These are phyloP conservation scores for Maccullochella peelii DNA, from an alignment of 2,113 vertebrate species.

Conservation along the genomic window DNA sequence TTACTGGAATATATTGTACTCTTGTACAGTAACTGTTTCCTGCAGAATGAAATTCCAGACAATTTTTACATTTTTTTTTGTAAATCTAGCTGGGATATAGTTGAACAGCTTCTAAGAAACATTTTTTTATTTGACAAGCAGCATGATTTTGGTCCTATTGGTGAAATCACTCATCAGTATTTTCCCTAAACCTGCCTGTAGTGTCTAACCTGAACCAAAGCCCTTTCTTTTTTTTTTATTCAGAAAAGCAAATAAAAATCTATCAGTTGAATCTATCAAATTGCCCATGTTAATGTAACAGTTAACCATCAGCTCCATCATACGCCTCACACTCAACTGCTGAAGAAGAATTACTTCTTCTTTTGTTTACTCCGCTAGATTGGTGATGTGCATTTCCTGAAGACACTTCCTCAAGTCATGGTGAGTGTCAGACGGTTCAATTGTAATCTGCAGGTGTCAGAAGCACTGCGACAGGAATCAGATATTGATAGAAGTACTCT, in stretches of 20 bases:
- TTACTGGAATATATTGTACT: neutral
- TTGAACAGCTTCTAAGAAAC: neutral
- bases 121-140: neutral
- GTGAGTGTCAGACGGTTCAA: constrained; percentile 79
- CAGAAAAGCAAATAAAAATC: neutral
- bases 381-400: constrained; percentile 42
- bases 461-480: constrained; percentile 46
- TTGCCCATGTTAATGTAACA: neutral
- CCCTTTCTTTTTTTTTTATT: neutral
- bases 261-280: neutral
- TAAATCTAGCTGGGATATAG: neutral
- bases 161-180: neutral
- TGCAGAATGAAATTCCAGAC: neutral
- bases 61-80: neutral
- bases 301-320: neutral
- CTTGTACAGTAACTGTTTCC: neutral
- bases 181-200: neutral
- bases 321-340: neutral
- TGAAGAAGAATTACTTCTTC: neutral
- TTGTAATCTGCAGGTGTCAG: constrained; percentile 78
- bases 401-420: constrained; percentile 7
- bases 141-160: neutral
- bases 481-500: constrained; percentile 34
- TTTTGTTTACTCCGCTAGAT: constrained; percentile 9
- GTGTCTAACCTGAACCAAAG: neutral